Conservation (phyloP, 2,113 vertebrate species). For the Sinocyclocheilus maitianheensis region DNA sequence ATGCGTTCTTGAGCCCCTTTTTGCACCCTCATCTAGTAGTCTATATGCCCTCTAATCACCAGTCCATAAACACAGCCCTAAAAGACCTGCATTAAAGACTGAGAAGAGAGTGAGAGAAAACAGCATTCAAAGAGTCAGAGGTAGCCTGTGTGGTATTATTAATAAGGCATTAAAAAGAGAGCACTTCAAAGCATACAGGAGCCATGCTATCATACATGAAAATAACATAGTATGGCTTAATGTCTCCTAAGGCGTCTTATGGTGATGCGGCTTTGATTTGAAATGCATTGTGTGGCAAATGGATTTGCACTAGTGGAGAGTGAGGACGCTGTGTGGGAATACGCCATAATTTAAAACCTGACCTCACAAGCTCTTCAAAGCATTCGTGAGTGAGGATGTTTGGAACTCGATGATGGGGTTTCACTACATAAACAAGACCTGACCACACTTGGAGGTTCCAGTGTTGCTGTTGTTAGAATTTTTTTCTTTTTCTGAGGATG, state of each 20-base stretch:
- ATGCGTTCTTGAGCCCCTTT: conserved; percentile 52
- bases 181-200: conserved; percentile 79
- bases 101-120: conserved; percentile 51
- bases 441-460: conserved; percentile 24
- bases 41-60: conserved; percentile 67
- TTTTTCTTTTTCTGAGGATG: conserved; percentile 11
- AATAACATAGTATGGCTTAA: conserved; percentile 80
- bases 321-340: conserved; percentile 64
- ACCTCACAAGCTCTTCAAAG: conserved; percentile 80
- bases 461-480: conserved; percentile 4
- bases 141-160: conserved; percentile 74
- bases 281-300: conserved; percentile 83
- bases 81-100: conserved; percentile 55
- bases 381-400: conserved; percentile 63
- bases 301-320: conserved; percentile 75
- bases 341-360: conserved; percentile 77
- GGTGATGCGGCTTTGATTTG: conserved; percentile 79
- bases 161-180: conserved; percentile 78
- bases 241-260: conserved; percentile 79
- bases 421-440: conserved; percentile 60
- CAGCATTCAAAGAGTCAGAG: conserved; percentile 64
- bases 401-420: conserved; percentile 59
- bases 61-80: conserved; percentile 67
- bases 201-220: conserved; percentile 79
- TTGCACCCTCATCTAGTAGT: conserved; percentile 63